These are phyloP conservation scores for Thryonomys swinderianus DNA, from an alignment of 2,113 vertebrate species.

Conservation along the genomic window DNA sequence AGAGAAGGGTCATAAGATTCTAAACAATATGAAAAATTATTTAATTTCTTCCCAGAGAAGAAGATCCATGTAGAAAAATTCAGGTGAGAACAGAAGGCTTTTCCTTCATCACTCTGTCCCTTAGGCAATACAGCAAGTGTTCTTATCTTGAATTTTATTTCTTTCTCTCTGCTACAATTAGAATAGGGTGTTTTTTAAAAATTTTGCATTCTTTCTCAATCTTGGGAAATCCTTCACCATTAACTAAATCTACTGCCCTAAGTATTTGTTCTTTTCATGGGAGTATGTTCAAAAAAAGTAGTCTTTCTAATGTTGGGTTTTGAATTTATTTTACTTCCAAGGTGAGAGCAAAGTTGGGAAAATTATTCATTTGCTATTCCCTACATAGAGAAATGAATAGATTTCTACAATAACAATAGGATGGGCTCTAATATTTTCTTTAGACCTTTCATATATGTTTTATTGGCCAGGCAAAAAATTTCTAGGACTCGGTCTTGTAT, in stretches of 20 bases:
- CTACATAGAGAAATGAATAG: neutral
- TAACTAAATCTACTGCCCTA: neutral
- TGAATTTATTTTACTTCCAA: conserved; percentile 32
- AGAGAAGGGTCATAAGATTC: neutral
- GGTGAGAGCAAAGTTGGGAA: neutral
- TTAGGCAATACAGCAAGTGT: neutral
- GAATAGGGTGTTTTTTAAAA: neutral
- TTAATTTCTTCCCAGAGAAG: neutral
- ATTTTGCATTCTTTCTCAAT: neutral
- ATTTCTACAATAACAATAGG: neutral
- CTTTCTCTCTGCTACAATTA: neutral
- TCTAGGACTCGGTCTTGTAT: neutral
- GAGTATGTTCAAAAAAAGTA: neutral
- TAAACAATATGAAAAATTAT: neutral
- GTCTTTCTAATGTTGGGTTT: neutral
- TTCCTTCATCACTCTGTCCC: neutral
- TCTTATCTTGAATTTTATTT: neutral
- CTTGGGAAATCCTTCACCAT: neutral
- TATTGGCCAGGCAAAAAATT: neutral
- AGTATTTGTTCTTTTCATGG: neutral
- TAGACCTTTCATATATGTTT: neutral
- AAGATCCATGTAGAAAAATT: neutral
- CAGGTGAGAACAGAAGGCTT: neutral
- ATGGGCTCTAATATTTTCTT: neutral
- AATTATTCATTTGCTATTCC: neutral